phyloP scores from a whole-genome alignment of 2,113 vertebrate species.

The Eurypyga helias region DNA sequence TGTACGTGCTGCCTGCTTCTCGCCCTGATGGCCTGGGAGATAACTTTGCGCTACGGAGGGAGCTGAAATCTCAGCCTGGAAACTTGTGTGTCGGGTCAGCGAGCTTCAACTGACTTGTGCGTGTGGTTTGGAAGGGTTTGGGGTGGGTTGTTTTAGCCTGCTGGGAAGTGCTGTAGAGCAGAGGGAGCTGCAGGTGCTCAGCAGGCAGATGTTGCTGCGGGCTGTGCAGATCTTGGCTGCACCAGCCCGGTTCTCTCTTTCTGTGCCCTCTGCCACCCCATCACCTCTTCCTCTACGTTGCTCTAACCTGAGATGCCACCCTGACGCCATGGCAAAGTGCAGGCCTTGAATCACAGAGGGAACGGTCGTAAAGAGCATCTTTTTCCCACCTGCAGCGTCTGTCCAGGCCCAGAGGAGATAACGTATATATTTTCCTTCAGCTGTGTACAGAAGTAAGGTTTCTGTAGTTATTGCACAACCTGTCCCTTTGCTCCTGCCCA shows the following conservation, averaged over 20 bases:
- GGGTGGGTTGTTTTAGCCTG: background rate
- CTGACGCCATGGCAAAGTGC: background rate
- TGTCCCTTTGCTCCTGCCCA: background rate
- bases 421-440: background rate
- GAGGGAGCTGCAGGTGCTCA: background rate
- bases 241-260: background rate
- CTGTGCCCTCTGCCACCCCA: background rate
- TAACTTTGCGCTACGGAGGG: background rate
- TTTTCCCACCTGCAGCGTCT: background rate
- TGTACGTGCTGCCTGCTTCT: background rate
- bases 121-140: background rate
- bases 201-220: background rate
- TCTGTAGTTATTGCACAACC: background rate
- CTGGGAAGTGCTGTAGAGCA: background rate
- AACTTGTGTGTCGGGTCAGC: background rate
- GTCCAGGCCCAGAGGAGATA: background rate
- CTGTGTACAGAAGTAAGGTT: background rate
- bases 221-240: accelerated
- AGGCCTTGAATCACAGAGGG: background rate
- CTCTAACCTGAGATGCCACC: background rate
- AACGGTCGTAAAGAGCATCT: background rate
- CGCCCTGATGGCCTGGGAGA: accelerated
- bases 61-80: background rate
- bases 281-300: background rate
- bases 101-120: background rate